Conservation (phyloP, 2,888 invertebrate genomes). For the Campaea margaritaria region DNA sequence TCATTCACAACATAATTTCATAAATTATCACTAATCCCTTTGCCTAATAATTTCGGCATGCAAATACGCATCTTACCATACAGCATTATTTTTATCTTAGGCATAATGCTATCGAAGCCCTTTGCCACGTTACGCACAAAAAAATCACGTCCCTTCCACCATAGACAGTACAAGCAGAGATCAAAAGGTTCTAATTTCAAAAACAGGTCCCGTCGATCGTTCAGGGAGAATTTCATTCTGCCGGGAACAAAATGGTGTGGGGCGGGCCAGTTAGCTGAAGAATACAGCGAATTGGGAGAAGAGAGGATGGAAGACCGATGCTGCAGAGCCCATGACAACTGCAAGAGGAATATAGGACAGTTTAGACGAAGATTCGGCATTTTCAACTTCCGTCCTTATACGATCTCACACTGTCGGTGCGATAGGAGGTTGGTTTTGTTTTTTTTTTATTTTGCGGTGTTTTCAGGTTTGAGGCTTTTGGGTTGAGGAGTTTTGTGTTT, state of each 20-base stretch:
- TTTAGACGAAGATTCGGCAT: constrained; percentile 86
- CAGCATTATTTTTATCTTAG: no score
- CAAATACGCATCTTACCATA: no score
- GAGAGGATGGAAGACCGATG: constrained; percentile 87
- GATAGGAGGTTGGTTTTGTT: constrained; percentile 88
- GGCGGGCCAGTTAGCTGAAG: constrained; percentile 83
- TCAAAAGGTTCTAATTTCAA: constrained; percentile 41
- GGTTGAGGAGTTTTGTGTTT: constrained; percentile 23
- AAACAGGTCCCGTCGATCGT: constrained; percentile 74
- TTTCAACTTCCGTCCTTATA: constrained; percentile 89
- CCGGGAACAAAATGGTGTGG: constrained; percentile 93
- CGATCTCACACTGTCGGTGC: constrained; percentile 91
- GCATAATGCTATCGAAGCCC: not conserved
- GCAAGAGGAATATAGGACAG: constrained; percentile 86
- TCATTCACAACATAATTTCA: no score
- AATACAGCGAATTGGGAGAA: constrained; percentile 86
- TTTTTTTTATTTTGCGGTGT: constrained; percentile 39
- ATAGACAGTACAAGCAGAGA: not conserved
- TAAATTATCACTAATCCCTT: no score
- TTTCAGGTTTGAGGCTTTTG: constrained; percentile 12
- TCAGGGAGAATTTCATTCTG: constrained; percentile 84
- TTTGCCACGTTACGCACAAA: not conserved
- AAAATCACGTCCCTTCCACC: not conserved
- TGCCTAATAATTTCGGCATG: no score
- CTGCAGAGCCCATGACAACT: constrained; percentile 91